Percentiles rank a stretch among this genome's conserved stretches.
Evolutionary conservation across 2,113 vertebrate species (phyloP).

Genomic region (Bagarius yarrelli): DNA sequence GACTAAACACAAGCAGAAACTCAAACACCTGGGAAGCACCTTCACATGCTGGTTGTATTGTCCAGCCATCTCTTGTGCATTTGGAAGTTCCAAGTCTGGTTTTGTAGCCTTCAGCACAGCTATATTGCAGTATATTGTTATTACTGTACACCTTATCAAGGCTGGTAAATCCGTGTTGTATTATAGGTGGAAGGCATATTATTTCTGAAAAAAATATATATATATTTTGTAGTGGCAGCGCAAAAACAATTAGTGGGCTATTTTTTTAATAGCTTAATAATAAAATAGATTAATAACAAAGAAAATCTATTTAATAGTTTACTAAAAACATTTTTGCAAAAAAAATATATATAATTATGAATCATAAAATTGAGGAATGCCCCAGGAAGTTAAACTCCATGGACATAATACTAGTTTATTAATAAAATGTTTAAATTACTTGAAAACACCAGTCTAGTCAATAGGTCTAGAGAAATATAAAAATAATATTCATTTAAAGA

Average conservation of each 20-base stretch:
- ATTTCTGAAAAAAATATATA: conserved; percentile 48
- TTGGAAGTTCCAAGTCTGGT: neutral
- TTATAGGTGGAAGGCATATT: neutral
- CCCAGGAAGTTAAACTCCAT: neutral
- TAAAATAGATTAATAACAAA: neutral
- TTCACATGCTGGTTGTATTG: conserved; percentile 61
- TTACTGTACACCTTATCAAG: conserved; percentile 23
- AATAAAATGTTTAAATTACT: neutral
- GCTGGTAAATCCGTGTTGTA: conserved; percentile 36
- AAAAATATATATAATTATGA: neutral
- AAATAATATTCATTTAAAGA: neutral
- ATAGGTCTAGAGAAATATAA: neutral
- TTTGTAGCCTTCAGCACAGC: neutral
- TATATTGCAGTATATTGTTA: conserved; percentile 11
- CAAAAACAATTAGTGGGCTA: neutral
- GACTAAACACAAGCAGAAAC: too few species aligned
- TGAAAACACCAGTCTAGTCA: neutral
- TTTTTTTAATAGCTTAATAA: neutral
- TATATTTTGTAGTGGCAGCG: neutral
- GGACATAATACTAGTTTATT: neutral
- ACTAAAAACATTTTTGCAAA: neutral
- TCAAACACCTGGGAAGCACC: conserved; percentile 42
- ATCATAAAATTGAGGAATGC: neutral
- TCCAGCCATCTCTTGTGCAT: conserved; percentile 58
- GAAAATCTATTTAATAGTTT: neutral